phyloP scores from a whole-genome alignment of 2,888 invertebrate species.

The Geotrupes spiniger region DNA sequence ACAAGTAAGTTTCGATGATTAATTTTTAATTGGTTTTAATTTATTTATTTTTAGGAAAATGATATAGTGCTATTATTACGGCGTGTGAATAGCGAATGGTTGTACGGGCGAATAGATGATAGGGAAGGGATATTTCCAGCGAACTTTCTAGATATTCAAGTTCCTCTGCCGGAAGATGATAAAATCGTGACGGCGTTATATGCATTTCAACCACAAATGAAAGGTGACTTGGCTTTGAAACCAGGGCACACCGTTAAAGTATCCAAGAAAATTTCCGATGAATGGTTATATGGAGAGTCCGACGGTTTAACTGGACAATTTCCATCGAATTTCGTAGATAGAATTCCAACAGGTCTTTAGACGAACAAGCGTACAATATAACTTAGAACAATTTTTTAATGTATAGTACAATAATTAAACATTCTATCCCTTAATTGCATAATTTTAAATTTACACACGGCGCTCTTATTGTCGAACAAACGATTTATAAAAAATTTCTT shows the following conservation, averaged over 20 bases:
- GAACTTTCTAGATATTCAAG: slow-evolving; percentile 73
- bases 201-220: slow-evolving; percentile 61
- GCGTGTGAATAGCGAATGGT: slow-evolving; percentile 76
- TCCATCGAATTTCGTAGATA: slow-evolving; percentile 73
- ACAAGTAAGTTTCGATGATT: slow-evolving; percentile 58
- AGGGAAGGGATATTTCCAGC: slow-evolving; percentile 80
- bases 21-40: background rate
- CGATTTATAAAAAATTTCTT: background rate
- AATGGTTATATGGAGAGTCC: slow-evolving; percentile 76
- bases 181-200: slow-evolving; percentile 66
- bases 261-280: slow-evolving; percentile 66
- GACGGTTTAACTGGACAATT: slow-evolving; percentile 70
- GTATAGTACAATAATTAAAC: too few species aligned
- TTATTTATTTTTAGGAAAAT: slow-evolving; percentile 58
- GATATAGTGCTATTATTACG: slow-evolving; percentile 70
- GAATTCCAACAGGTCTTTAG: slow-evolving; percentile 52
- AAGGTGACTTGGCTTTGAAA: slow-evolving; percentile 39
- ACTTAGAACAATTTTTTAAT: slow-evolving; percentile 1
- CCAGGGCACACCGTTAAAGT: slow-evolving; percentile 58
- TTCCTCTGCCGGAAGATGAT: slow-evolving; percentile 58
- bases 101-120: slow-evolving; percentile 63
- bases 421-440: too few species aligned
- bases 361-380: background rate
- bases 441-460: background rate
- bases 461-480: too few species aligned